phyloP scores from a whole-genome alignment of 53 echinoderm and acorn worm species.

The Luidia sarsii region DNA sequence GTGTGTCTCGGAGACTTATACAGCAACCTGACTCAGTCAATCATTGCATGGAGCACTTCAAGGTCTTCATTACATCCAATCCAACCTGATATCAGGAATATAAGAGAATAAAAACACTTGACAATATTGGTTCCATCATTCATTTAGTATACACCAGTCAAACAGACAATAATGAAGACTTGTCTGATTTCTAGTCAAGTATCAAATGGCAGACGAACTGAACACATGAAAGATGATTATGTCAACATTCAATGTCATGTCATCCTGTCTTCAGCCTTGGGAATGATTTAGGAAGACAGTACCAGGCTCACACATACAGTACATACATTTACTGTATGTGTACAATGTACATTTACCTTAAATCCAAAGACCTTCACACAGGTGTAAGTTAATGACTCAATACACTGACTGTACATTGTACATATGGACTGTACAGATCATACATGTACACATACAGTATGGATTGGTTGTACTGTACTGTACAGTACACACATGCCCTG shows the following conservation, averaged over 20 bases:
- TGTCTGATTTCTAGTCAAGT: too few species aligned
- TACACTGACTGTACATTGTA: background rate
- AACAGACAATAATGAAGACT: too few species aligned
- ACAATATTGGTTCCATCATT: too few species aligned
- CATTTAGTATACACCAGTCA: too few species aligned
- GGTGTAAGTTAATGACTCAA: background rate
- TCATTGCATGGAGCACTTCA: background rate
- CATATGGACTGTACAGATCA: background rate
- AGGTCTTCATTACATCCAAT: background rate
- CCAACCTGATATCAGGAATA: background rate
- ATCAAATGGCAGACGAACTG: too few species aligned
- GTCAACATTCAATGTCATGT: too few species aligned
- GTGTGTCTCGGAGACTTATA: too few species aligned
- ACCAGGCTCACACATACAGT: background rate
- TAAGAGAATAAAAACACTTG: too few species aligned
- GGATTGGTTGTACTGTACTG: background rate
- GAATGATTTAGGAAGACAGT: background rate
- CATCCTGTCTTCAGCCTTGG: too few species aligned
- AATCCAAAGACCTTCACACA: background rate
- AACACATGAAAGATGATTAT: too few species aligned
- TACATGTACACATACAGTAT: background rate
- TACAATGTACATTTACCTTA: background rate
- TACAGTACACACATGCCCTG: background rate
- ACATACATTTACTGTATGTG: too few species aligned
- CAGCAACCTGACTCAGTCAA: background rate